Conservation (phyloP, 2,113 vertebrate species). For the Melanocharis versteri region DNA sequence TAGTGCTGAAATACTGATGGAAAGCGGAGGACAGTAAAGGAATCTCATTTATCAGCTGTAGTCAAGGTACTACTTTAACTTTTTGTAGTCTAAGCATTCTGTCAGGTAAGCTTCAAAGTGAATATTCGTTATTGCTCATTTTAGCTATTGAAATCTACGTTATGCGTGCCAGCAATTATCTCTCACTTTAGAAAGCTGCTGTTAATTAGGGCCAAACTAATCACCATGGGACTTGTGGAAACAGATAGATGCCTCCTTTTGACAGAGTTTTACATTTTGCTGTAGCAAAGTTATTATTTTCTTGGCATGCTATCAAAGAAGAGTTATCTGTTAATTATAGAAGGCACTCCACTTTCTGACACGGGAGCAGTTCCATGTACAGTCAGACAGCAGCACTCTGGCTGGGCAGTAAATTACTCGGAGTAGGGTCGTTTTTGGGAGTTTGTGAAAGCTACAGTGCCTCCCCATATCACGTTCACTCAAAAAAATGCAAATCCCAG, state of each 20-base stretch:
- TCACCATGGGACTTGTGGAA: slow-evolving; percentile 56
- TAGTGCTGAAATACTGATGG: slow-evolving; percentile 60
- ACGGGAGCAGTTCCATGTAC: not conserved
- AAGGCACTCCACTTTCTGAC: slow-evolving; percentile 25
- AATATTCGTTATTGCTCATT: slow-evolving; percentile 71
- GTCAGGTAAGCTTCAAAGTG: slow-evolving; percentile 66
- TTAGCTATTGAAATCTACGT: slow-evolving; percentile 65
- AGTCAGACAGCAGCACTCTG: not conserved
- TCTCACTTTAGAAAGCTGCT: slow-evolving; percentile 67
- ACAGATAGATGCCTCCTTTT: slow-evolving; percentile 69
- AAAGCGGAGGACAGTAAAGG: slow-evolving; percentile 42
- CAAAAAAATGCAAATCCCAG: not conserved
- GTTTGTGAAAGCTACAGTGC: not conserved
- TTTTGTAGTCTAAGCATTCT: slow-evolving; percentile 69
- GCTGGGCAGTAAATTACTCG: not conserved
- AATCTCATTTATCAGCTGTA: slow-evolving; percentile 67
- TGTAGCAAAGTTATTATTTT: slow-evolving; percentile 70
- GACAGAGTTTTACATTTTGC: slow-evolving; percentile 64
- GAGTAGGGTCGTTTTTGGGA: not conserved
- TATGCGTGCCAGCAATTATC: slow-evolving; percentile 74
- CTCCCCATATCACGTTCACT: not conserved
- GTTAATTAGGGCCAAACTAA: slow-evolving; percentile 74
- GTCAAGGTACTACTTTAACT: slow-evolving; percentile 64
- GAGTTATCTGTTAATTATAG: slow-evolving; percentile 63
- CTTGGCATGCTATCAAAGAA: slow-evolving; percentile 63